Evolutionary conservation across 2,113 vertebrate genomes (phyloP), one percentile per base, ranked within the genome.

Genomic region (Thalassoma bifasciatum): DNA sequence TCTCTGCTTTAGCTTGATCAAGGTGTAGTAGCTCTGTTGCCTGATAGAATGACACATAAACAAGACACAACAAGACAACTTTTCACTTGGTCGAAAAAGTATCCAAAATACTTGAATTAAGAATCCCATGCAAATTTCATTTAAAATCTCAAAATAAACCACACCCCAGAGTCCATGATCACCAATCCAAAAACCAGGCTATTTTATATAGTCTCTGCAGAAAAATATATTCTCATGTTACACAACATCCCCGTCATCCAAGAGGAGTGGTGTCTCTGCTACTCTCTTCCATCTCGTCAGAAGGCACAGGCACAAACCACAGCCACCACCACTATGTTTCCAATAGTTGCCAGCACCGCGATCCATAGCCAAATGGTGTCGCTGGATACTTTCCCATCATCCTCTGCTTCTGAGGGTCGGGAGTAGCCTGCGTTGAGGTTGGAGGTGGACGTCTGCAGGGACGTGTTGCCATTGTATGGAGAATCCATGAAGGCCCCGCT

Each of bases 361-460:
- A 95, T 84, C 94, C 94, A 95, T 75, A 95, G 81, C 93, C 94
- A 95, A 66, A 95, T 93, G 61, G 91, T 90, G 50, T 94, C 94
- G 22, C 91, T 93, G 86, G 93, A 92, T 78, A 90, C 81, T 80
- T 94, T 95, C 24, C 92, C 90, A 51, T 95, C 93, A 42, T 94
- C 92, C 66, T 94, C 93, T 2, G 86, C 50, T 78, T 94, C 93
- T 0, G 81, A 90, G 0, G 89, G 91, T 50, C 88, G 88, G 12
- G 89, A 88, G 60, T 89, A 86, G 67, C 56, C 83, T 0, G 88
- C 66, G 19, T 92, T 93, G 73, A 94, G 91, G 88, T 95, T 94
- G 66, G 93, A 94, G 1, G 89, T 91, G 42, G 94, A 95, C n/a
- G 93, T 94, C 91, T 95, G 94, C 64, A 93, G 66, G 40, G 94